Conservation (phyloP, 1,140 invertebrate species). For the Sitobion miscanthi region DNA sequence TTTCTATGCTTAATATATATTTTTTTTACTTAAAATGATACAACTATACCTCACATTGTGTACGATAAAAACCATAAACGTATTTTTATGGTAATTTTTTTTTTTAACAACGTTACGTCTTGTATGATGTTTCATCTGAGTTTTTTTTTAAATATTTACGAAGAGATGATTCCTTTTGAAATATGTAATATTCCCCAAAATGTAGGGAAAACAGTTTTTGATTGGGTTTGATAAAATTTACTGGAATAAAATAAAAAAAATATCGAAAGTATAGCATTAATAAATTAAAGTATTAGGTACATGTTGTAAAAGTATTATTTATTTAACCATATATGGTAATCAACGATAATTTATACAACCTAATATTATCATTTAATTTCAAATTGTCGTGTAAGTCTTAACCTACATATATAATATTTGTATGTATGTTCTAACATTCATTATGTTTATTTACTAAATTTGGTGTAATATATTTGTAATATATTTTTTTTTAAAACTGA, state of each 20-base stretch:
- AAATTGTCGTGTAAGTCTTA: no score
- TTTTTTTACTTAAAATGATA: neutral
- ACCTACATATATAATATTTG: no score
- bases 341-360: neutral
- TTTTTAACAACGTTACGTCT: neutral
- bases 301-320: neutral
- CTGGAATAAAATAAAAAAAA: neutral
- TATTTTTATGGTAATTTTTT: neutral
- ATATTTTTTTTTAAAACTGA: no score
- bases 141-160: neutral
- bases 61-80: slow-evolving; percentile 7
- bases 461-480: no score
- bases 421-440: neutral
- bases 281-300: neutral
- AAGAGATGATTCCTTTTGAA: neutral
- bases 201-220: neutral
- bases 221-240: no score
- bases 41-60: neutral
- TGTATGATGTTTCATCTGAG: no score
- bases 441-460: neutral
- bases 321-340: neutral
- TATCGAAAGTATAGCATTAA: neutral
- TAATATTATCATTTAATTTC: no score
- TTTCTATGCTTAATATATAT: neutral
- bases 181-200: neutral